Conservation (phyloP, 92 coral and sea anemone genomes). For the Umimayanthus kanabou region DNA sequence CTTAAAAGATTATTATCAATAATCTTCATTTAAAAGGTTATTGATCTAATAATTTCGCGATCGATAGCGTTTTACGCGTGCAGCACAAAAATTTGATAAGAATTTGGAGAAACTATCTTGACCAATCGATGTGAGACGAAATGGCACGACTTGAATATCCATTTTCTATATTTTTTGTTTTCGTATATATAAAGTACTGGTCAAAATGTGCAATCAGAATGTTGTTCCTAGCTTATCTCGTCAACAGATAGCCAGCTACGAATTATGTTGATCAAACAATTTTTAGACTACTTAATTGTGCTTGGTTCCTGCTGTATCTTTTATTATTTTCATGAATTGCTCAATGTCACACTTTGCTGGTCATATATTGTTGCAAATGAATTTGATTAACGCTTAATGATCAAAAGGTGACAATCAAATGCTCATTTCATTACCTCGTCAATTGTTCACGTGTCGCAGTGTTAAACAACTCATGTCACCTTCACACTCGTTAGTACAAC, state of each 20-base stretch:
- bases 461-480: slow-evolving; percentile 22
- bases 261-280: no score
- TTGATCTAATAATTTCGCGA: not conserved
- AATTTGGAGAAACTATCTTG: no score
- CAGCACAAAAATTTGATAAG: no score
- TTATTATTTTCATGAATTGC: slow-evolving; percentile 1
- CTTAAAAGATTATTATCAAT: slow-evolving; percentile 1
- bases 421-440: slow-evolving; percentile 23
- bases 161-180: no score
- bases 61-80: no score
- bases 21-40: not conserved
- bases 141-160: no score
- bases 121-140: no score
- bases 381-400: slow-evolving; percentile 36
- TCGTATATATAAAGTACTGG: no score
- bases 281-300: no score
- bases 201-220: not conserved
- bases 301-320: not conserved
- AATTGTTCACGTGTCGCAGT: slow-evolving; percentile 25
- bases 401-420: slow-evolving; percentile 27
- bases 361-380: slow-evolving; percentile 22
- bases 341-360: slow-evolving; percentile 28
- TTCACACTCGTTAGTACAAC: not conserved
- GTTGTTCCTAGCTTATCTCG: not conserved
- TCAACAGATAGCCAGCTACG: not conserved